Conservation (phyloP, 2,888 invertebrate species). For the Platycnemis pennipes region DNA sequence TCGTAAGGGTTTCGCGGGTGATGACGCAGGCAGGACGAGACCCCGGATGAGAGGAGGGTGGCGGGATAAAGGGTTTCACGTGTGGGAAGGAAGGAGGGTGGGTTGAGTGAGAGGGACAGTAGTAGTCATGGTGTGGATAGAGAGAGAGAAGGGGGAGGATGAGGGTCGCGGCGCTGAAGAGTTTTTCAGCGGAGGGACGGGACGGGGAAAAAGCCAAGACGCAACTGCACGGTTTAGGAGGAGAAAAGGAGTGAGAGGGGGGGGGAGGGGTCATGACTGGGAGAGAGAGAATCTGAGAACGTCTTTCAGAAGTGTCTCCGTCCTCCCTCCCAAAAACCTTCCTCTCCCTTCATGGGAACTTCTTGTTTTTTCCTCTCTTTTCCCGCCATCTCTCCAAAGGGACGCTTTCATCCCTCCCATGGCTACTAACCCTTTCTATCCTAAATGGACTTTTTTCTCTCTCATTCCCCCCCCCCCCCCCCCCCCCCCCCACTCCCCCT, state of each 20-base stretch:
- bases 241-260: not conserved
- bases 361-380: not conserved
- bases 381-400: not conserved
- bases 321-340: not conserved
- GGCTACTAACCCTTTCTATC: constrained; percentile 26
- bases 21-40: not conserved
- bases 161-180: not conserved
- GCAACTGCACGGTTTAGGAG: constrained; percentile 1
- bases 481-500: not conserved
- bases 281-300: constrained; percentile 5
- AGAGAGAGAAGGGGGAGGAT: not conserved
- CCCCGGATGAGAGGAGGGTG: not conserved
- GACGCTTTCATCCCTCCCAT: constrained; percentile 36
- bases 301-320: not conserved
- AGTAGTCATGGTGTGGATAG: too few relatives aligned
- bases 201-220: not conserved
- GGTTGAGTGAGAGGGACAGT: too few relatives aligned
- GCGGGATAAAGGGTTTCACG: not conserved
- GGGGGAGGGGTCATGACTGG: not conserved
- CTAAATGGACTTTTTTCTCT: constrained; percentile 27
- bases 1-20: not conserved
- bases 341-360: constrained; percentile 4
- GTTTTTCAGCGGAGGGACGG: not conserved
- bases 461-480: not conserved
- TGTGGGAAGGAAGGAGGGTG: not conserved